Conservation (phyloP, 2,113 vertebrate species). For the Pionites leucogaster region DNA sequence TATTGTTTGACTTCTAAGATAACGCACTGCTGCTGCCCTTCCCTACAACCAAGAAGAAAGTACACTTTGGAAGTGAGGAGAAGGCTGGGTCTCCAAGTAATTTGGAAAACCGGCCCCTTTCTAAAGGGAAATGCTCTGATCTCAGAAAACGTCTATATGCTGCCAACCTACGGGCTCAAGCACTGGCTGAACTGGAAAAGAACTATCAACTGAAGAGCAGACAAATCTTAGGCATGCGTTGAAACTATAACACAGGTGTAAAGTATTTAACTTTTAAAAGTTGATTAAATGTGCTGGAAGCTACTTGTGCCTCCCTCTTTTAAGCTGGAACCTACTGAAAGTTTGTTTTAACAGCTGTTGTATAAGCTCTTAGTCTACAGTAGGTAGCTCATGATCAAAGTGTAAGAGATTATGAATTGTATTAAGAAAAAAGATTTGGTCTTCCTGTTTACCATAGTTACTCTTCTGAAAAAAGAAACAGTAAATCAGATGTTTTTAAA, state of each 20-base stretch:
- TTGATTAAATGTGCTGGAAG: background rate
- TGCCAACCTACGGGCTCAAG: conserved; percentile 79
- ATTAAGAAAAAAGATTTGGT: background rate
- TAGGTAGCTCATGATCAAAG: background rate
- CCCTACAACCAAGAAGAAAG: conserved; percentile 84
- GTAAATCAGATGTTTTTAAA: background rate
- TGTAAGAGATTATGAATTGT: background rate
- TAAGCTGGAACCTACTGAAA: background rate
- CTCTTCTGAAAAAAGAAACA: background rate
- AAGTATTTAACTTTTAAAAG: background rate
- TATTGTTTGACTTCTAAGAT: conserved; percentile 68
- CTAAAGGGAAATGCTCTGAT: conserved; percentile 65
- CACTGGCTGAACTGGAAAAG: conserved; percentile 81
- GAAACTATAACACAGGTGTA: background rate
- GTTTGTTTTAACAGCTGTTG: background rate
- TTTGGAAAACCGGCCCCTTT: conserved; percentile 36
- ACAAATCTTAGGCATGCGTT: conserved; percentile 89
- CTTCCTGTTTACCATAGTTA: background rate
- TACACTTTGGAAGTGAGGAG: conserved; percentile 87
- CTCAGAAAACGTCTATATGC: conserved; percentile 81
- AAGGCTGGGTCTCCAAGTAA: conserved; percentile 57
- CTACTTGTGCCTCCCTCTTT: background rate
- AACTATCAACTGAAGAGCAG: conserved; percentile 83
- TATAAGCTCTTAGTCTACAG: background rate
- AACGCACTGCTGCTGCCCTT: conserved; percentile 46